These are phyloP conservation scores for Spodoptera exigua DNA, from an alignment of 2,888 invertebrate genomes.

Conservation along the genomic window DNA sequence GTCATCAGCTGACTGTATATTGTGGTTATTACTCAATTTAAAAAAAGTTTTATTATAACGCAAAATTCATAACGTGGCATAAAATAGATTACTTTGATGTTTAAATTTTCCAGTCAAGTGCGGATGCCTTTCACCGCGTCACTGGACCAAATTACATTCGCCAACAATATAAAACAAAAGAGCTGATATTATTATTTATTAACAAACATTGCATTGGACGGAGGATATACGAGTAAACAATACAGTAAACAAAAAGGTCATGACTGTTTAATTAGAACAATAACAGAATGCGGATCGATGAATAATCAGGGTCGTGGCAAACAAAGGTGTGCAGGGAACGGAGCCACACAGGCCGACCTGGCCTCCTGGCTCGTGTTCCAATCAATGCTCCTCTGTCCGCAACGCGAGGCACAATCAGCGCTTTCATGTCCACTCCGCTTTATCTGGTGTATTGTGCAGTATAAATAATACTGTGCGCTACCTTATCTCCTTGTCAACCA, in stretches of 20 bases:
- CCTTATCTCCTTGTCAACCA: conserved; percentile 27
- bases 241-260: conserved; percentile 38
- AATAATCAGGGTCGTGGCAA: conserved; percentile 35
- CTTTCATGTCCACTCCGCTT: conserved; percentile 23
- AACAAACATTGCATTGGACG: conserved; percentile 25
- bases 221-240: conserved; percentile 35
- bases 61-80: conserved; percentile 2
- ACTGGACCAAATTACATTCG: conserved; percentile 6
- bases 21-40: not conserved
- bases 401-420: conserved; percentile 20
- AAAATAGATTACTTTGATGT: conserved; percentile 7
- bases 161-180: conserved; percentile 31
- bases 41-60: not conserved
- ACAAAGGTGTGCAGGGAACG: conserved; percentile 21
- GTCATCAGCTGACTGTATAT: no score
- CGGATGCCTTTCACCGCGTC: conserved; percentile 15
- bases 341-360: not conserved
- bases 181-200: conserved; percentile 13
- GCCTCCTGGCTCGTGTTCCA: not conserved
- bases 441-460: conserved; percentile 21
- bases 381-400: conserved; percentile 11
- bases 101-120: conserved; percentile 30
- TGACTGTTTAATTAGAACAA: conserved; percentile 53
- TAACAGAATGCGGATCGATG: conserved; percentile 45
- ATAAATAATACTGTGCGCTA: conserved; percentile 19